These are phyloP conservation scores for Halcyon malimbica DNA, from an alignment of 2,113 vertebrate genomes.

Conservation along the genomic window DNA sequence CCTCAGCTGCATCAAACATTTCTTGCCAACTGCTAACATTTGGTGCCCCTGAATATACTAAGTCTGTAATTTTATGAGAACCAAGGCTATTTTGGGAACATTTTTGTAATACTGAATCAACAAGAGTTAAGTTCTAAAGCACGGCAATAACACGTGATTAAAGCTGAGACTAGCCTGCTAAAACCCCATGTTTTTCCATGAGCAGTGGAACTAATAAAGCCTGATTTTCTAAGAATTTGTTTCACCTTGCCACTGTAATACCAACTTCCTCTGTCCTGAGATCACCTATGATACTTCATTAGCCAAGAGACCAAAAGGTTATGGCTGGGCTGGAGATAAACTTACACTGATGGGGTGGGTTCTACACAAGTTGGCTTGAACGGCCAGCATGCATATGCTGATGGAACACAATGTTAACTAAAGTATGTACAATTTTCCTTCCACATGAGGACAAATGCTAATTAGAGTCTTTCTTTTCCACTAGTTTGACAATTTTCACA, in stretches of 20 bases:
- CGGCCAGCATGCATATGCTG: background rate
- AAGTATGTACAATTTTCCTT: background rate
- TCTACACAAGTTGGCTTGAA: background rate
- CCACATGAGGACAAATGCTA: background rate
- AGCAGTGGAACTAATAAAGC: background rate
- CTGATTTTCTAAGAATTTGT: constrained; percentile 7
- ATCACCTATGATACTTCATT: background rate
- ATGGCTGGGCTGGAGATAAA: background rate
- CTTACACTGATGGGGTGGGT: rapidly evolving
- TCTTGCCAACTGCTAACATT: background rate
- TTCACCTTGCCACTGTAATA: background rate
- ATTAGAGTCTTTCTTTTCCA: background rate
- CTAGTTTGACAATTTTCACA: background rate
- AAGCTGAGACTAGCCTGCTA: background rate
- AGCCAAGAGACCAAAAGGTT: background rate
- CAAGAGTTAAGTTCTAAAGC: background rate
- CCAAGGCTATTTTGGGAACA: constrained; percentile 21
- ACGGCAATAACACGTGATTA: background rate
- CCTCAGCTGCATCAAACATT: background rate
- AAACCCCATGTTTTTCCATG: background rate
- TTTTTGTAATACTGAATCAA: constrained; percentile 8
- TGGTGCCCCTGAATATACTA: background rate
- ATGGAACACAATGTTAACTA: background rate
- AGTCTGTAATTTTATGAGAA: constrained; percentile 6
- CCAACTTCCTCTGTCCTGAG: background rate